These are phyloP conservation scores for Cebus imitator DNA, from an alignment of 2,113 vertebrate species.

Conservation along the genomic window DNA sequence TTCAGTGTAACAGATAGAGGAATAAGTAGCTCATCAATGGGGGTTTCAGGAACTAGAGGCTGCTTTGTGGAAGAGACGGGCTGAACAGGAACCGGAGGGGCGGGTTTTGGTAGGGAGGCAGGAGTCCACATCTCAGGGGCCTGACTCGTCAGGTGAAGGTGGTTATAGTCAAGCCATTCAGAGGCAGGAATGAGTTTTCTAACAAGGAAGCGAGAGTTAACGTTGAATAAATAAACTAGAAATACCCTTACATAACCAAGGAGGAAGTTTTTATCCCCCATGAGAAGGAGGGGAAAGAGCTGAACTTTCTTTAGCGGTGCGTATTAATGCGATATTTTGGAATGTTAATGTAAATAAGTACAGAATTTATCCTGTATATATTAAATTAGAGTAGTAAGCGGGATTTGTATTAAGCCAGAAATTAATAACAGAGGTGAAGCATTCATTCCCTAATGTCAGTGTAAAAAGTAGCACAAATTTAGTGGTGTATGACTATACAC, in stretches of 20 bases:
- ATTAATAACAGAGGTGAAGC: fast-evolving
- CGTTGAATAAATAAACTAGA: fast-evolving
- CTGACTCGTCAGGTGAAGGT: fast-evolving
- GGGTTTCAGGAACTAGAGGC: fast-evolving
- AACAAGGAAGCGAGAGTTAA: fast-evolving
- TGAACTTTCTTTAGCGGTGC: fast-evolving
- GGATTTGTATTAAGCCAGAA: background rate
- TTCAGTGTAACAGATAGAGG: fast-evolving
- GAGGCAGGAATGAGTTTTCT: fast-evolving
- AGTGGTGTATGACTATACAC: fast-evolving
- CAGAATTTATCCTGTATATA: background rate
- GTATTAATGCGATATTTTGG: fast-evolving
- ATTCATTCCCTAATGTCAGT: fast-evolving
- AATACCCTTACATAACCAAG: fast-evolving
- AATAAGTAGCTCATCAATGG: fast-evolving
- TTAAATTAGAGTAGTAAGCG: background rate
- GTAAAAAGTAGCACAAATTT: background rate
- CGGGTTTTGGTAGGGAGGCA: fast-evolving
- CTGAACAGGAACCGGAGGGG: fast-evolving
- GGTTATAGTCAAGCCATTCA: fast-evolving
- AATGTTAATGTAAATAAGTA: background rate
- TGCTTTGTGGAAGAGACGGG: fast-evolving
- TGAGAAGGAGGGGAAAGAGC: fast-evolving
- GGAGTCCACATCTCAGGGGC: fast-evolving
- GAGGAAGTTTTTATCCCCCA: fast-evolving